A percentile compares a stretch with the other conserved stretches of the same genome.
Conservation (phyloP, 2,797 vertebrate genomes). For the Falco berigora region DNA sequence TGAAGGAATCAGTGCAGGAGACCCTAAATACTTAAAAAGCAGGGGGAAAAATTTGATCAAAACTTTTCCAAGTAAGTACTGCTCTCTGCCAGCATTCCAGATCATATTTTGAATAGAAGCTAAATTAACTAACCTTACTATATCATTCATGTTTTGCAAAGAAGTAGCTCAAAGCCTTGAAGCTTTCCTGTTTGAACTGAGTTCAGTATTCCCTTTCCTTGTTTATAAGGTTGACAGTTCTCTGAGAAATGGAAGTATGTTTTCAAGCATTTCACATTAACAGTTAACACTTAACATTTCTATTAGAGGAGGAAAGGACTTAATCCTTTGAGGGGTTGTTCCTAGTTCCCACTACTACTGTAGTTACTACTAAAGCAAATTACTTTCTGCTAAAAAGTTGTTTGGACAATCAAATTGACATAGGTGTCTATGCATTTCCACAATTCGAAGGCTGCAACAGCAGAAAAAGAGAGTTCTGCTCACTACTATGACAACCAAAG, state of each 20-base stretch:
- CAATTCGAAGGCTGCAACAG: neutral
- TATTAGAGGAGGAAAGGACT: neutral
- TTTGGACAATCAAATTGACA: neutral
- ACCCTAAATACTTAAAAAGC: neutral
- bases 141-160: neutral
- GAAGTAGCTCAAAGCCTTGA: neutral
- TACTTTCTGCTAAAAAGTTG: neutral
- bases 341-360: neutral
- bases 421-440: neutral
- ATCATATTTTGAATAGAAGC: neutral
- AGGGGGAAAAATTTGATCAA: neutral
- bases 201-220: neutral
- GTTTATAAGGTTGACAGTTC: neutral
- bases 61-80: neutral
- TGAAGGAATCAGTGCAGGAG: neutral
- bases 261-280: neutral
- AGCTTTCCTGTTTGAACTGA: neutral
- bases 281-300: neutral
- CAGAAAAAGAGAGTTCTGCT: neutral
- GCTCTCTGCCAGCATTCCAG: neutral
- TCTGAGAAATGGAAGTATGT: neutral
- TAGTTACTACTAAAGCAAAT: neutral
- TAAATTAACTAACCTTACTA: neutral
- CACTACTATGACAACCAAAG: neutral
- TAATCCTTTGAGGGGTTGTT: neutral